phyloP scores from a whole-genome alignment of 2,113 vertebrate species.

The Cranoglanis bouderius region DNA sequence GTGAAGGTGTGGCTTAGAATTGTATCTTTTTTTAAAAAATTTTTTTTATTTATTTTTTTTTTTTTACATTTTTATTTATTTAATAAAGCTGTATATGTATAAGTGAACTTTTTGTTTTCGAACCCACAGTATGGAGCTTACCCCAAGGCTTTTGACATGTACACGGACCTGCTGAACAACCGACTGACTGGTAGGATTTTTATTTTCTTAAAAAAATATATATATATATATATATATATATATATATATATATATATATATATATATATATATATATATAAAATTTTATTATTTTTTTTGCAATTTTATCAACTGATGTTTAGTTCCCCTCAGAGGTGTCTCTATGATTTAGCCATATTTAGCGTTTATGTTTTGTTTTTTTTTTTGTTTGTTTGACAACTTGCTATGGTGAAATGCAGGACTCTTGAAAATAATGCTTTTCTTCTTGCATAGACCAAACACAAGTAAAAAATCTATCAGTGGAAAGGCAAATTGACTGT shows the following conservation, averaged over 20 bases:
- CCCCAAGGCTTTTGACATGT: slow-evolving; percentile 79
- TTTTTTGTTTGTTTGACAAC: not conserved
- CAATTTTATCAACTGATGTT: too few relatives aligned
- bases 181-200: slow-evolving; percentile 80
- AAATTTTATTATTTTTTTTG: too few relatives aligned
- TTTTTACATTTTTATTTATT: not conserved
- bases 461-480: not conserved
- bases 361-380: not conserved
- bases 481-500: not conserved
- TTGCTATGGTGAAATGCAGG: not conserved
- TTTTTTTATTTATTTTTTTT: not conserved
- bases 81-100: not conserved
- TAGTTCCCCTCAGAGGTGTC: not conserved
- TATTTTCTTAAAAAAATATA: too few relatives aligned
- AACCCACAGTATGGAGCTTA: slow-evolving; percentile 76
- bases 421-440: not conserved
- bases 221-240: too few relatives aligned
- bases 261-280: too few relatives aligned
- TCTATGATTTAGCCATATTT: not conserved
- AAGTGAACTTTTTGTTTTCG: not conserved
- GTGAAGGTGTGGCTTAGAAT: slow-evolving; percentile 79
- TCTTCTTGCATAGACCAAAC: not conserved
- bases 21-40: not conserved
- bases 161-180: slow-evolving; percentile 84
- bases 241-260: too few relatives aligned